Percentiles rank a stretch among this genome's conserved stretches.
Evolutionary conservation across 2,113 vertebrate genomes (phyloP).

Genomic region (Anoplopoma fimbria): DNA sequence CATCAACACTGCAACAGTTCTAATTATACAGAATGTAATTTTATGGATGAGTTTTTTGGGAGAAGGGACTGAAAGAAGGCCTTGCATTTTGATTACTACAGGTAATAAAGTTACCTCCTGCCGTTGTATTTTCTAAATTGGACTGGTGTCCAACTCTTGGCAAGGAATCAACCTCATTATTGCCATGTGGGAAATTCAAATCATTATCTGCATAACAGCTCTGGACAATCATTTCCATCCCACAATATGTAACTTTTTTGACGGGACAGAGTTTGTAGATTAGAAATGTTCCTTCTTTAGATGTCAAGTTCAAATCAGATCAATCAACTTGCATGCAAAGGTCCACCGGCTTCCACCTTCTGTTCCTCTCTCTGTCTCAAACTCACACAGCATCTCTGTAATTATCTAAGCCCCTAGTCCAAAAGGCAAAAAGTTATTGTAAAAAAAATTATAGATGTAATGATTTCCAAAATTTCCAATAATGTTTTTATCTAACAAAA

Average conservation of each 20-base stretch:
- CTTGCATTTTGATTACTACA: conserved; percentile 75
- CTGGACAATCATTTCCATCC: conserved; percentile 43
- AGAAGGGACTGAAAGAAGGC: conserved; percentile 52
- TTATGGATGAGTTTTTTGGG: conserved; percentile 73
- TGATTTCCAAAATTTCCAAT: not conserved
- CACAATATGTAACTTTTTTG: conserved; percentile 32
- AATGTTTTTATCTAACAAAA: no score
- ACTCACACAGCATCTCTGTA: not conserved
- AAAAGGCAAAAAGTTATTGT: not conserved
- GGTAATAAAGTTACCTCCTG: conserved; percentile 70
- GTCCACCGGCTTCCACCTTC: not conserved
- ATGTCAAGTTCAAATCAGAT: conserved; percentile 21
- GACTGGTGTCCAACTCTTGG: conserved; percentile 66
- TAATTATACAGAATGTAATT: conserved; percentile 73
- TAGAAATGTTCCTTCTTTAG: conserved; percentile 29
- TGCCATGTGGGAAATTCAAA: conserved; percentile 64
- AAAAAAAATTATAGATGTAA: not conserved
- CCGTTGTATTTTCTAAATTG: conserved; percentile 64
- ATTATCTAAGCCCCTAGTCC: not conserved
- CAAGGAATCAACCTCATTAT: conserved; percentile 72
- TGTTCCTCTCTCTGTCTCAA: not conserved
- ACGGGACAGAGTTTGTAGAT: conserved; percentile 30
- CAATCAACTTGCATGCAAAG: not conserved
- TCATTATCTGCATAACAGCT: conserved; percentile 63
- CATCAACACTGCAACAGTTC: conserved; percentile 56